phyloP scores from a whole-genome alignment of 2,797 vertebrate species.

The Aldrovandia affinis region DNA sequence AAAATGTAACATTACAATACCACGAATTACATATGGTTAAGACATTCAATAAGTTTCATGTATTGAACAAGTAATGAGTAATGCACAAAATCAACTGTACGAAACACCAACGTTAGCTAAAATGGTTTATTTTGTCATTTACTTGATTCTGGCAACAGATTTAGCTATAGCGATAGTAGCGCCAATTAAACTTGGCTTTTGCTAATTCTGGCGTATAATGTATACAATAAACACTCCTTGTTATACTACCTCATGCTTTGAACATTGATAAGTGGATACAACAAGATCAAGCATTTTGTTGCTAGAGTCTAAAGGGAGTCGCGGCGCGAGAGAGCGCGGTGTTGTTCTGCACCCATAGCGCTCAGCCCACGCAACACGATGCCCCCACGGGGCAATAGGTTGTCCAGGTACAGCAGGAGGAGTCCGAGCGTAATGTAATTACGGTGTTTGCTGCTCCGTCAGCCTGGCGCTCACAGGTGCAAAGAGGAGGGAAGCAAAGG shows the following conservation, averaged over 20 bases:
- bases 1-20: too few relatives aligned
- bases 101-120: background rate
- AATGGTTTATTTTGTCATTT: background rate
- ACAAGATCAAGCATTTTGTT: background rate
- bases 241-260: background rate
- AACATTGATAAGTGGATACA: background rate
- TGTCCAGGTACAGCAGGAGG: slow-evolving; percentile 12
- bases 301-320: background rate
- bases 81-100: background rate
- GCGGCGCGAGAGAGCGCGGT: background rate
- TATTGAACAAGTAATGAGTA: background rate
- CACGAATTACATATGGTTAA: too few relatives aligned
- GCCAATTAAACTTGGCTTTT: background rate
- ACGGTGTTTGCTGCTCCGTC: slow-evolving; percentile 22
- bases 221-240: background rate
- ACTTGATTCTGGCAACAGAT: background rate
- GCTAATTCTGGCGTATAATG: background rate
- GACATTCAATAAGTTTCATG: too few relatives aligned
- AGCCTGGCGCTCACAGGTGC: slow-evolving; percentile 59
- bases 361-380: background rate
- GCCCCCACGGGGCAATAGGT: background rate
- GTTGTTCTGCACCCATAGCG: slow-evolving; percentile 4
- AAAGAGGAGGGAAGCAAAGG: slow-evolving; percentile 33
- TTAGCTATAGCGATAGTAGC: background rate
- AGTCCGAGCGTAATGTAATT: slow-evolving; percentile 28